Evolutionary conservation across 1,140 invertebrate genomes (phyloP), one percentile per base, ranked within the genome.

Genomic region (Polyergus mexicanus): DNA sequence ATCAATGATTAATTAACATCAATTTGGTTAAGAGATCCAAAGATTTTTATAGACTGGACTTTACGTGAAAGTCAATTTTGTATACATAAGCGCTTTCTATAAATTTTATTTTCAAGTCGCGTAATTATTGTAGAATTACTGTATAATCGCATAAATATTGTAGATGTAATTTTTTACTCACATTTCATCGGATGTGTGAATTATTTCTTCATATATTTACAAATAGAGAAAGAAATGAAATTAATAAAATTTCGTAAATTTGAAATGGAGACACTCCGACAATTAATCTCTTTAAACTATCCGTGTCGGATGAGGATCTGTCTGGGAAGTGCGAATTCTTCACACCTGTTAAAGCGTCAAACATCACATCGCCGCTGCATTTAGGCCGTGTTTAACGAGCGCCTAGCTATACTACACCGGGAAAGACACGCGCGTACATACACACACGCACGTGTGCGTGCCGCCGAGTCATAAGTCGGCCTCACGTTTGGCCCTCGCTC

Each of bases 401-500:
- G 72, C n/a, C n/a, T 66, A 54, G 32, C 75, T 76, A 41, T 22
- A 72, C 28, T 13, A 25, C 38, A 38, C 11, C 51, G n/a, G 6
- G 44, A 28, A 69, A 47, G 62, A 75, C 22, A 32, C 35, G 13
- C 8, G 8, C 25, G 56, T 56, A 28, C 35, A 19, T 11, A 13
- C 4, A 13, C 25, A 58, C 28, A 13, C 25, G 65, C 28, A 0
- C 35, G 8, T 56, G 8, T 28, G 38, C n/a, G 44, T 54, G 35
- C 38, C 38, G n/a, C 60, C 51, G 51, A 76, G 77, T 44, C 87
- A 86, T 90, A 88, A 92, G 87, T 92, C 91, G 91, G 76, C 88
- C 47, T 88, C 86, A 86, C 89, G 90, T 92, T 93, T 92, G 91
- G 88, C 63, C 90, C 90, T 91, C 87, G 74, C 87, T 75, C 80